Percentiles rank a stretch among this genome's conserved stretches.
These are phyloP conservation scores for Kobus ellipsiprymnus DNA, from an alignment of 2,113 vertebrate species.

Conservation along the genomic window DNA sequence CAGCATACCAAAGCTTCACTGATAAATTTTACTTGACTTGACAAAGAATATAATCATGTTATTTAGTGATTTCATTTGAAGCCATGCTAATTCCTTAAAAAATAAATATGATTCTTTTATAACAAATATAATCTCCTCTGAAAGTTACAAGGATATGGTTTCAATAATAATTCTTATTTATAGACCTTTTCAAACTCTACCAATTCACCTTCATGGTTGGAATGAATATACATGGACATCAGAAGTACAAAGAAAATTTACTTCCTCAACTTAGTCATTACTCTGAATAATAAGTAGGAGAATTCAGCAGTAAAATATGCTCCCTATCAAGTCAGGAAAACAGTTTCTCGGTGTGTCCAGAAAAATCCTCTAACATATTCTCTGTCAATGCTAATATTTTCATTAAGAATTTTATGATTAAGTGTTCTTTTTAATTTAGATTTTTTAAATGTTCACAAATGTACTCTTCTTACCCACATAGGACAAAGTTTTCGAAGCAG, in stretches of 20 bases:
- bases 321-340: background rate
- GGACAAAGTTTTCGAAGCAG: background rate
- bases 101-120: background rate
- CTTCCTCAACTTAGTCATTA: background rate
- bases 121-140: background rate
- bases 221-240: background rate
- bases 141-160: background rate
- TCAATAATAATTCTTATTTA: background rate
- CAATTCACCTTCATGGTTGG: background rate
- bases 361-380: background rate
- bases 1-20: background rate
- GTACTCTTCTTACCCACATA: background rate
- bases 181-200: background rate
- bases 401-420: background rate
- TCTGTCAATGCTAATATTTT: constrained; percentile 7
- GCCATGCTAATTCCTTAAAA: background rate
- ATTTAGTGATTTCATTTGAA: background rate
- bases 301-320: background rate
- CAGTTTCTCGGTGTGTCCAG: background rate
- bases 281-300: background rate
- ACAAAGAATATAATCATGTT: background rate
- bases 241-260: background rate
- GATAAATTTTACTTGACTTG: background rate
- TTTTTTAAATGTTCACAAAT: background rate
- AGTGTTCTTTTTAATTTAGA: background rate